These are phyloP conservation scores for Gambelia wislizenii DNA, from an alignment of 2,797 vertebrate genomes.

Conservation along the genomic window DNA sequence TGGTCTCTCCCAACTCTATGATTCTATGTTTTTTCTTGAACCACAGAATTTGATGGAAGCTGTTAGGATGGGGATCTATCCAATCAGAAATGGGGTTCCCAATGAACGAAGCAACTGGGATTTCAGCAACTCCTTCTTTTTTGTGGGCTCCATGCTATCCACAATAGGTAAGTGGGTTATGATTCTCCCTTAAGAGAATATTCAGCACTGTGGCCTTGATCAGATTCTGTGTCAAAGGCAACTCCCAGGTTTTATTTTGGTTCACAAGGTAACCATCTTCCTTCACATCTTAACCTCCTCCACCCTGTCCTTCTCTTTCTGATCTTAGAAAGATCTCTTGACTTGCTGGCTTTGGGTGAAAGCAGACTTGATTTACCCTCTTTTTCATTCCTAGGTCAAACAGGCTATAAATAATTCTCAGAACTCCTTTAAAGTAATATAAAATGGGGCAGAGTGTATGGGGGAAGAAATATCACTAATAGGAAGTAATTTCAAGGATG, in stretches of 20 bases:
- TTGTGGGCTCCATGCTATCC: conserved; percentile 74
- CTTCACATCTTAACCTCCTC: conserved; percentile 1
- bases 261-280: not conserved
- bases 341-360: not conserved
- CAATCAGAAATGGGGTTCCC: conserved; percentile 57
- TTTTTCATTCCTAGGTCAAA: conserved; percentile 27
- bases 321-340: not conserved
- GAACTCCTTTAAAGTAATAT: conserved; percentile 19
- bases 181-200: not conserved
- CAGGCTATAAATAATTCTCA: conserved; percentile 26
- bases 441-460: not conserved
- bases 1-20: too few relatives aligned
- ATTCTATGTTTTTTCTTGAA: too few relatives aligned
- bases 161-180: conserved; percentile 71
- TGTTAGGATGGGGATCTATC: conserved; percentile 73
- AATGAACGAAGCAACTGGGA: conserved; percentile 72
- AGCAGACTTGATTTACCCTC: conserved; percentile 17
- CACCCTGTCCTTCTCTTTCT: not conserved
- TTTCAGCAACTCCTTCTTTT: conserved; percentile 78
- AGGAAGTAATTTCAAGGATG: not conserved
- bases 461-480: not conserved
- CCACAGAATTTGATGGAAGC: conserved; percentile 69
- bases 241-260: conserved; percentile 3
- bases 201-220: not conserved
- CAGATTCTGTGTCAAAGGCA: not conserved